Conservation (phyloP, 2,113 vertebrate genomes). For the Dolichallabes microphthalmus region DNA sequence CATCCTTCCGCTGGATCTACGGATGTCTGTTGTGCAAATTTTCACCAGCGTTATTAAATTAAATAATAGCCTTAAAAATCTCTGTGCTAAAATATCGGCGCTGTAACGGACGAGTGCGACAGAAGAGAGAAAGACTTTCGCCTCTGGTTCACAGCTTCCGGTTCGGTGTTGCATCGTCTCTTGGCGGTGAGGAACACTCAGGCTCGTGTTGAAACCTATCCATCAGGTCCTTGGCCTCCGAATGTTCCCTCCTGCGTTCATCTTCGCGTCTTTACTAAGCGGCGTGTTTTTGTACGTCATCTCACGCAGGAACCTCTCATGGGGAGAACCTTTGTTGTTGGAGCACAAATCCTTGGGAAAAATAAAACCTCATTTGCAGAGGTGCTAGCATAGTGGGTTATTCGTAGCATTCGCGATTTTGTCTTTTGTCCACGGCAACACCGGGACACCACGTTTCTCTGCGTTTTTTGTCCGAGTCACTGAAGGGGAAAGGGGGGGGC, state of each 20-base stretch:
- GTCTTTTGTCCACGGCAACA: not conserved
- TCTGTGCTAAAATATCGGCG: slow-evolving; percentile 17
- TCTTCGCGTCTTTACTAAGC: not conserved
- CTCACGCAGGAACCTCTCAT: not conserved
- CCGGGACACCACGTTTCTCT: not conserved
- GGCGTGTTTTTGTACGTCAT: not conserved
- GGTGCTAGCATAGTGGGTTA: not conserved
- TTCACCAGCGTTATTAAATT: not conserved
- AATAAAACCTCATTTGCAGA: not conserved
- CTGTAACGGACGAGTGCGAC: slow-evolving; percentile 4
- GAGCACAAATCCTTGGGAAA: not conserved
- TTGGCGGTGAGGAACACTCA: not conserved
- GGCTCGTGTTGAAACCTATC: slow-evolving; percentile 28
- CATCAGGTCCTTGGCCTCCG: not conserved
- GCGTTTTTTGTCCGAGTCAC: not conserved
- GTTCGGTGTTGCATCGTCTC: slow-evolving; percentile 15
- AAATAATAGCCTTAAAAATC: not conserved
- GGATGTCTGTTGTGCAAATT: not conserved
- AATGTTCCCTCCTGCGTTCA: not conserved
- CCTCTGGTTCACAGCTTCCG: slow-evolving; percentile 23
- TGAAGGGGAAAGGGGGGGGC: not conserved
- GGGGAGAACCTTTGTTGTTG: not conserved
- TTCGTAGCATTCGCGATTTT: not conserved
- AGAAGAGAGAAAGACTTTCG: not conserved
- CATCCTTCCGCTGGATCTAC: not conserved